Evolutionary conservation across 2,113 vertebrate genomes (phyloP).

Genomic region (Platichthys flesus): DNA sequence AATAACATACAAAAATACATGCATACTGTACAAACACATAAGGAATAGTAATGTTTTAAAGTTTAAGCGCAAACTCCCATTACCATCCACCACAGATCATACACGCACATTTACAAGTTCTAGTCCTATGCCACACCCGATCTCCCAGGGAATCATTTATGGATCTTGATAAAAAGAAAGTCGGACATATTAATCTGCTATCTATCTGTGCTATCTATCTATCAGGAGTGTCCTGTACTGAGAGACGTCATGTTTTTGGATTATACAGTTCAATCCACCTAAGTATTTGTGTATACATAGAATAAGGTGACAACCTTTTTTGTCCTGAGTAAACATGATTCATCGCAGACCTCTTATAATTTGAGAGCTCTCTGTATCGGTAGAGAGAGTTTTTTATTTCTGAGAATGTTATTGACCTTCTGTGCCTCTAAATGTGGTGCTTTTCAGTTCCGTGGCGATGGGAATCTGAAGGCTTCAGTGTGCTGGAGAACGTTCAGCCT

Average conservation of each 20-base stretch:
- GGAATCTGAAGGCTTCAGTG: conserved; percentile 8
- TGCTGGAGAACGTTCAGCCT: background rate
- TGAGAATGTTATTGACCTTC: conserved; percentile 49
- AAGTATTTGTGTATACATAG: background rate
- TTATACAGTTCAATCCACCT: conserved; percentile 19
- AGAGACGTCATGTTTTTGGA: conserved; percentile 13
- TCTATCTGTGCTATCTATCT: no score
- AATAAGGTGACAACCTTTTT: background rate
- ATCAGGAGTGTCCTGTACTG: no score
- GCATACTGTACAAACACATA: no score
- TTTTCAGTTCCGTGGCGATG: conserved; percentile 50
- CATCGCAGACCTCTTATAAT: conserved; percentile 30
- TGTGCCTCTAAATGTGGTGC: conserved; percentile 52
- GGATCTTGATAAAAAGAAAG: no score
- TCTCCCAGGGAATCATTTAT: no score
- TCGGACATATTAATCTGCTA: no score
- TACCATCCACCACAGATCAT: no score
- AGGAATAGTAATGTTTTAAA: no score
- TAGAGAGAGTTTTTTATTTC: conserved; percentile 34
- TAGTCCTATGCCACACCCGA: no score
- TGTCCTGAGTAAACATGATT: background rate
- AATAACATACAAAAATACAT: no score
- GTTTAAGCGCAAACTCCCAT: no score
- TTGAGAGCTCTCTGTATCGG: conserved; percentile 47
- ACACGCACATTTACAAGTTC: no score